These are phyloP conservation scores for Phyllopteryx taeniolatus DNA, from an alignment of 2,113 vertebrate species.

Conservation along the genomic window DNA sequence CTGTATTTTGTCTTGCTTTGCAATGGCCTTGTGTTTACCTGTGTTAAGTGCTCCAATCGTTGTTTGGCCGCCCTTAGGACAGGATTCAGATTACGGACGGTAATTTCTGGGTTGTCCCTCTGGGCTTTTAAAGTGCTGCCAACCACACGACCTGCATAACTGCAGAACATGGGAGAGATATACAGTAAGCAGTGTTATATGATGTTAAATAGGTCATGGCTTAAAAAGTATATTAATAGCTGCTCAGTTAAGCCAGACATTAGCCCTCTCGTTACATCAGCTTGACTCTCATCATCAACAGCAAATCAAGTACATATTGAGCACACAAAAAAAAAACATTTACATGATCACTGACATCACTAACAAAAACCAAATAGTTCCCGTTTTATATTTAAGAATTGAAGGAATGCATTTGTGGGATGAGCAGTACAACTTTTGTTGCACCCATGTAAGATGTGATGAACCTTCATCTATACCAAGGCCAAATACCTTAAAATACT, in stretches of 20 bases:
- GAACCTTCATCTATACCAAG: no score
- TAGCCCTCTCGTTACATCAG: neutral
- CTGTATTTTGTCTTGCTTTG: neutral
- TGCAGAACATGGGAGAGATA: constrained; percentile 50
- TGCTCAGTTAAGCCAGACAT: neutral
- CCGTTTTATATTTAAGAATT: no score
- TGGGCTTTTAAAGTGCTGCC: constrained; percentile 81
- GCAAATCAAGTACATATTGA: neutral
- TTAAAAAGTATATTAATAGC: neutral
- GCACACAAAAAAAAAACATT: neutral
- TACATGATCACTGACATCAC: neutral
- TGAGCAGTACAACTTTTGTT: no score
- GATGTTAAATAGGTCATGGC: neutral
- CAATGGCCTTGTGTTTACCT: constrained; percentile 60
- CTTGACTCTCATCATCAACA: neutral
- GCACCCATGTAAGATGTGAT: no score
- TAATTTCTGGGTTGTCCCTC: constrained; percentile 82
- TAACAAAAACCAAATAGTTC: neutral
- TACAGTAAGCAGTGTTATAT: constrained; percentile 5
- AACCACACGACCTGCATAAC: constrained; percentile 81
- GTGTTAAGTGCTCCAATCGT: constrained; percentile 79
- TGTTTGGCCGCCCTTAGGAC: constrained; percentile 76
- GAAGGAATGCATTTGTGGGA: no score
- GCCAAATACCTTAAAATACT: no score
- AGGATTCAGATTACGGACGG: constrained; percentile 76